Evolutionary conservation across 2,888 invertebrate genomes (phyloP), one percentile per base, ranked within the genome.

Genomic region (Mycogona germanica): DNA sequence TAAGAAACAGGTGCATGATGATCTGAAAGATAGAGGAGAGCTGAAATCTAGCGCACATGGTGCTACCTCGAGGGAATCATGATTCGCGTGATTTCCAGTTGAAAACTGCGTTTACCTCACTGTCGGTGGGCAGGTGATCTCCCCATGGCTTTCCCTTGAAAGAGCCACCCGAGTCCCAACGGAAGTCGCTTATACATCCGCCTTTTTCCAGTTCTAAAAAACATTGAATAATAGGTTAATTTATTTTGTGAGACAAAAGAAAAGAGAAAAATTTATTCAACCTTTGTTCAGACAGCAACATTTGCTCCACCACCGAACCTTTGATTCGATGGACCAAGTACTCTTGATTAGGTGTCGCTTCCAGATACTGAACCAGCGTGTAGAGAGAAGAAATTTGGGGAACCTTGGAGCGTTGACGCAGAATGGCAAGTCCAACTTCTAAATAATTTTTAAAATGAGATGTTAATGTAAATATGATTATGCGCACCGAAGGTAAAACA

Each of bases 101-200:
- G 9, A 17, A n/a, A 41, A 41, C 9, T 6, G 21, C 4, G 52
- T 57, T 53, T 60, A 89, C 82, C 64, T 82, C 84, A 26, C 87
- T 80, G 74, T 95, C 93, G n/a, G 87, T 82, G 14, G 91, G 91
- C 61, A 86, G 73, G 63, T 81, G 78, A 57, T 82, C 81, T 62
- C 82, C 84, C 89, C 91, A 89, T 46, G 78, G 78, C 63, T 84
- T 80, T 17, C 80, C 80, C 63, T 80, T 78, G 63, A 78, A 77
- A 28, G 72, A 72, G 40, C 84, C 82, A 44, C 92, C 92, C 55
- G 81, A 78, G 70, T 84, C 82, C 92, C 93, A 93, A 59, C 81
- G 80, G 72, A 84, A 95, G 63, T 83, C 84, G 64, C 87, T 84
- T 74, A 93, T 83, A 65, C 88, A 88, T 9, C 89, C 87, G 57